Evolutionary conservation across 2,888 invertebrate species (phyloP).

Genomic region (Volucella inflata): DNA sequence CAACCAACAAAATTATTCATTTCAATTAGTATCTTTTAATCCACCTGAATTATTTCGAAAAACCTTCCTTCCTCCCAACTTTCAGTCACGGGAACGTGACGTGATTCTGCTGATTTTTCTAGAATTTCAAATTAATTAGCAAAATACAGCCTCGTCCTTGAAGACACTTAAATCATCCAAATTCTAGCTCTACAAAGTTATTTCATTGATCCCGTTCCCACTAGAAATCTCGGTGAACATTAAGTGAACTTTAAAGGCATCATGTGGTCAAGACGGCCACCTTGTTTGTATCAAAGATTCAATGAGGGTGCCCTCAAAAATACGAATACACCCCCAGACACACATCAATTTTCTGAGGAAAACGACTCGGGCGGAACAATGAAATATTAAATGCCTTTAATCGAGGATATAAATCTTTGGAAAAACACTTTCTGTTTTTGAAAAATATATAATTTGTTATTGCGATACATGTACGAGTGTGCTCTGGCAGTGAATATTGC

Average conservation of each 20-base stretch:
- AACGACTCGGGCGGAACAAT: conserved; percentile 7
- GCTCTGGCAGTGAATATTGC: background rate
- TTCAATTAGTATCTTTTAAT: too few species aligned
- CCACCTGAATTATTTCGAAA: too few species aligned
- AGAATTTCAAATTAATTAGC: too few species aligned
- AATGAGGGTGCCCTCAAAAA: background rate
- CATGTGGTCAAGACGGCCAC: conserved; percentile 16
- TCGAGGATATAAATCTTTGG: conserved; percentile 7
- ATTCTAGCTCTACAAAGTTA: too few species aligned
- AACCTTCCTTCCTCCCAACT: too few species aligned
- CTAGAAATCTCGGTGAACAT: background rate
- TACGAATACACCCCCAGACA: conserved; percentile 4
- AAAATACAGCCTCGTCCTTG: too few species aligned
- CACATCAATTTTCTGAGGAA: conserved; percentile 23
- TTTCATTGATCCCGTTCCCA: too few species aligned
- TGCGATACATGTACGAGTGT: conserved; percentile 4
- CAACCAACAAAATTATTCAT: too few species aligned
- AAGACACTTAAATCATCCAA: too few species aligned
- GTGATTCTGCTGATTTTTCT: too few species aligned
- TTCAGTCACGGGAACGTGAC: too few species aligned
- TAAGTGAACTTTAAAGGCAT: background rate
- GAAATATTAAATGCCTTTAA: conserved; percentile 23
- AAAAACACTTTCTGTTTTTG: conserved; percentile 6
- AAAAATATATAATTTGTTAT: conserved; percentile 14
- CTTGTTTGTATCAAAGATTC: conserved; percentile 38